A percentile compares a stretch with the other conserved stretches of the same genome.
Conservation (phyloP, 2,797 vertebrate species). For the Acanthurus lineatus region DNA sequence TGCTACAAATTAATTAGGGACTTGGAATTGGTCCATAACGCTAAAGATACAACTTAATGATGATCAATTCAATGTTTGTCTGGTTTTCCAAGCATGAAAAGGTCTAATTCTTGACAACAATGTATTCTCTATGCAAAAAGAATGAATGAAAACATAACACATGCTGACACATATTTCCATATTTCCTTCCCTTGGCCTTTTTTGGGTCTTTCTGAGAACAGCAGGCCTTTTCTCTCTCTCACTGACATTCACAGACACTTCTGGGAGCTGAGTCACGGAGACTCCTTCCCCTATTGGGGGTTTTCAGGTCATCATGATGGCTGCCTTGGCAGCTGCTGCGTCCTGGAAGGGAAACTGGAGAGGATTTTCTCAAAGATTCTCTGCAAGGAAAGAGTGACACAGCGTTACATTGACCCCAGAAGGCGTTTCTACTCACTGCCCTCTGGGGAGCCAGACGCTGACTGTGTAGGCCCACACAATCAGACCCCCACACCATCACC, state of each 20-base stretch:
- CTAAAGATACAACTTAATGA: slow-evolving; percentile 18
- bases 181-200: slow-evolving; percentile 4
- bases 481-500: slow-evolving; percentile 34
- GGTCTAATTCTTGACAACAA: slow-evolving; percentile 21
- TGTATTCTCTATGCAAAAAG: not conserved
- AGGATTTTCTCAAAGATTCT: slow-evolving; percentile 58
- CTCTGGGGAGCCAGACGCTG: slow-evolving; percentile 29
- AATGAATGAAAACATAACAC: slow-evolving; percentile 34
- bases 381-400: slow-evolving; percentile 65
- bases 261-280: slow-evolving; percentile 75
- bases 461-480: slow-evolving; percentile 16
- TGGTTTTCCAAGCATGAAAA: slow-evolving; percentile 9
- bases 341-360: slow-evolving; percentile 46
- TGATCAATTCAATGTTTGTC: slow-evolving; percentile 18
- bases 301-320: slow-evolving; percentile 60
- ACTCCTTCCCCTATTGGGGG: slow-evolving; percentile 50
- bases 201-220: slow-evolving; percentile 63
- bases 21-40: slow-evolving; percentile 28
- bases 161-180: slow-evolving; percentile 34
- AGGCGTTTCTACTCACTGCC: slow-evolving; percentile 45
- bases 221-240: slow-evolving; percentile 31
- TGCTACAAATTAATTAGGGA: slow-evolving; percentile 15
- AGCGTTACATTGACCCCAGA: slow-evolving; percentile 48
- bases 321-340: slow-evolving; percentile 63
- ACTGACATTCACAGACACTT: slow-evolving; percentile 58